phyloP scores from a whole-genome alignment of 2,888 invertebrate species.

The Odontothrips loti region DNA sequence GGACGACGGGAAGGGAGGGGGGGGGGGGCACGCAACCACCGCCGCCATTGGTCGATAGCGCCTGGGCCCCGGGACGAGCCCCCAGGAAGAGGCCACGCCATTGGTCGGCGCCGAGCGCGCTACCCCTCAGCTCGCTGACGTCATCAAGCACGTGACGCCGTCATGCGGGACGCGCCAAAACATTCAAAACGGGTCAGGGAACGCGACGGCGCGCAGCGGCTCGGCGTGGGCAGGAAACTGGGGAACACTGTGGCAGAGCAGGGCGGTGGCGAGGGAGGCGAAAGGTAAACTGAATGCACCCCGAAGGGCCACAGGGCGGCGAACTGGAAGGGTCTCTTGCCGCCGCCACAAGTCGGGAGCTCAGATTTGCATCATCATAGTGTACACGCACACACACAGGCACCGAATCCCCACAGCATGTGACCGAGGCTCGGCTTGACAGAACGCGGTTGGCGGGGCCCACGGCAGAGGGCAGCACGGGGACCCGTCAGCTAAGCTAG shows the following conservation, averaged over 20 bases:
- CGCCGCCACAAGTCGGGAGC: too few species aligned
- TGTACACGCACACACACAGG: too few species aligned
- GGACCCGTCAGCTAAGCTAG: too few species aligned
- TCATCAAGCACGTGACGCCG: neutral
- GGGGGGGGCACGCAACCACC: neutral
- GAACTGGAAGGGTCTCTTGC: too few species aligned
- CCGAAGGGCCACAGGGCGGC: too few species aligned
- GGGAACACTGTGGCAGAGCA: neutral
- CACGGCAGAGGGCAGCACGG: too few species aligned
- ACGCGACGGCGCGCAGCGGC: neutral
- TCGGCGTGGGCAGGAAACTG: neutral
- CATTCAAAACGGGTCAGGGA: neutral
- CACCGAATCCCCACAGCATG: too few species aligned
- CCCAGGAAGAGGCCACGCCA: neutral
- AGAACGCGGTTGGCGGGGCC: too few species aligned
- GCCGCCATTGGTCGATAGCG: slow-evolving; percentile 5
- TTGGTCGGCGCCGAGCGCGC: neutral
- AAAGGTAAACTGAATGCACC: too few species aligned
- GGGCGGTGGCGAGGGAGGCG: neutral
- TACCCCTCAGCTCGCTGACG: neutral
- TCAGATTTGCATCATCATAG: too few species aligned
- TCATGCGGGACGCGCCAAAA: neutral
- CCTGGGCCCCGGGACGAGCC: neutral
- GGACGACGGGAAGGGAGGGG: neutral
- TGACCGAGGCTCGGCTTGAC: too few species aligned